Evolutionary conservation across 2,113 vertebrate species (phyloP).

Genomic region (Oncorhynchus gorbuscha): DNA sequence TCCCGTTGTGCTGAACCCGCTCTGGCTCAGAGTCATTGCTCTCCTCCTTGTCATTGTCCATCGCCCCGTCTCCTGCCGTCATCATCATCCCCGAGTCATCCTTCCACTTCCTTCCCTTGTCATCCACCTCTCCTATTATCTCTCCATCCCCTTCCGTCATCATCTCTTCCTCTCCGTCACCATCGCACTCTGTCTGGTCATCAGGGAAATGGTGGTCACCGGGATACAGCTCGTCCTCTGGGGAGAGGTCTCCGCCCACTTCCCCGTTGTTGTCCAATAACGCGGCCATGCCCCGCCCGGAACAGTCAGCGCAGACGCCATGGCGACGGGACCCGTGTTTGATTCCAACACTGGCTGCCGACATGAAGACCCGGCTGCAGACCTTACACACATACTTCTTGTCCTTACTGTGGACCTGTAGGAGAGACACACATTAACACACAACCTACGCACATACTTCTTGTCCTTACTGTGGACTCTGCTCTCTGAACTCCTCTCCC

Average conservation of each 20-base stretch:
- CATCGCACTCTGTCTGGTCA: slow-evolving; percentile 75
- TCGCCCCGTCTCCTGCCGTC: slow-evolving; percentile 76
- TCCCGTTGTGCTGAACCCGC: slow-evolving; percentile 80
- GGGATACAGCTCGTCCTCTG: slow-evolving; percentile 83
- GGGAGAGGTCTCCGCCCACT: slow-evolving; percentile 82
- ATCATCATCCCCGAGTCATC: slow-evolving; percentile 81
- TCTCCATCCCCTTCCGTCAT: too few species aligned
- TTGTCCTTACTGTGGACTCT: slow-evolving; percentile 81
- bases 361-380: slow-evolving; percentile 96
- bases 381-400: slow-evolving; percentile 99
- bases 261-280: slow-evolving; percentile 71
- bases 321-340: slow-evolving; percentile 95
- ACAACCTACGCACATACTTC: slow-evolving; percentile 77
- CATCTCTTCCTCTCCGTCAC: slow-evolving; percentile 74
- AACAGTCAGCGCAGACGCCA: slow-evolving; percentile 90
- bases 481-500: too few species aligned
- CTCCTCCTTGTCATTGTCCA: slow-evolving; percentile 82
- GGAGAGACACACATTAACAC: slow-evolving; percentile 6
- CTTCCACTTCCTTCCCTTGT: slow-evolving; percentile 81
- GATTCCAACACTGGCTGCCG: slow-evolving; percentile 95
- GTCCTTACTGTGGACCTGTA: slow-evolving; percentile 97
- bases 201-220: slow-evolving; percentile 87
- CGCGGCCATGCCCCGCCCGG: slow-evolving; percentile 76
- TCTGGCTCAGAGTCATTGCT: slow-evolving; percentile 87
- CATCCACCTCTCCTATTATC: slow-evolving; percentile 65